Conservation (phyloP, 2,797 vertebrate genomes). For the Meriones psammophilus region DNA sequence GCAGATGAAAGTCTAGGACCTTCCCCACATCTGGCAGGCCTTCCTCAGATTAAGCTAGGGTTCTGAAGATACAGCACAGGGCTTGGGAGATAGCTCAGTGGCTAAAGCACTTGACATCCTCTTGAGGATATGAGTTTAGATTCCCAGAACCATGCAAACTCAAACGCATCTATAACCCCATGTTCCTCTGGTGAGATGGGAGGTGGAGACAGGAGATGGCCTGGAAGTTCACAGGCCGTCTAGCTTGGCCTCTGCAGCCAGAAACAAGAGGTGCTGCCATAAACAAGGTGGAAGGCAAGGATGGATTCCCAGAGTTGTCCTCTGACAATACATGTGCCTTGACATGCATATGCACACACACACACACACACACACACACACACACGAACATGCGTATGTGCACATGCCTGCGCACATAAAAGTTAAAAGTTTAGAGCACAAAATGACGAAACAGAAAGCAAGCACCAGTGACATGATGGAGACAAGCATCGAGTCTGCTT, state of each 20-base stretch:
- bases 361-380: background rate
- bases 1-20: background rate
- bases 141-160: background rate
- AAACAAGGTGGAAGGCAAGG: background rate
- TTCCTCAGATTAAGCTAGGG: background rate
- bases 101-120: background rate
- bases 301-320: background rate
- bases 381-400: no score
- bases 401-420: background rate
- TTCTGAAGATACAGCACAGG: background rate
- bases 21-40: background rate
- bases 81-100: background rate
- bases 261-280: background rate
- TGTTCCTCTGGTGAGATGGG: no score
- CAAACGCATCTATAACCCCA: background rate
- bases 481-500: background rate
- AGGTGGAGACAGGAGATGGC: background rate
- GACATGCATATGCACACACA: background rate
- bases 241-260: background rate
- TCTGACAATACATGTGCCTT: background rate
- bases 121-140: background rate
- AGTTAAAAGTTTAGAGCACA: conserved; percentile 9
- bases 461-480: background rate
- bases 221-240: background rate
- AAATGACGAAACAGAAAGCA: conserved; percentile 6